A percentile compares a stretch with the other conserved stretches of the same genome.
These are phyloP conservation scores for Lissocephala sabroskyi DNA, from an alignment of 2,888 invertebrate genomes.

Conservation along the genomic window DNA sequence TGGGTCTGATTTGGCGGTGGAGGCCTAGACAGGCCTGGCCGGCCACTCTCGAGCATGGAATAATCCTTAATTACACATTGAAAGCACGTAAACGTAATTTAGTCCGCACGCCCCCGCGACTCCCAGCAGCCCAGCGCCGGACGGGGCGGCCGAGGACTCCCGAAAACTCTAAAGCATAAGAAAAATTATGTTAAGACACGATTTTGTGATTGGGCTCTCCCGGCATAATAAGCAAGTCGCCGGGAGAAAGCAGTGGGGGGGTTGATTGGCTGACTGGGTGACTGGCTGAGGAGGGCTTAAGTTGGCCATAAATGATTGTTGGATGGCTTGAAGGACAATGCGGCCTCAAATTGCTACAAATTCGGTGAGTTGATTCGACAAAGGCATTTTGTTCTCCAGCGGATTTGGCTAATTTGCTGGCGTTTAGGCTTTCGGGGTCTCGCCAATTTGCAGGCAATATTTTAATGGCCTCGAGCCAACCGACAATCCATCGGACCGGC, in stretches of 20 bases:
- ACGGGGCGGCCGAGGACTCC: too few species aligned
- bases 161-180: conserved; percentile 25
- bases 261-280: conserved; percentile 6
- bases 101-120: too few species aligned
- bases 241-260: not conserved
- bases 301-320: conserved; percentile 57
- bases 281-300: conserved; percentile 49
- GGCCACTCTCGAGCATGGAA: conserved; percentile 58
- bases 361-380: not conserved
- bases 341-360: conserved; percentile 1
- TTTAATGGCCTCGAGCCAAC: too few species aligned
- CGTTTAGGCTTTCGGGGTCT: too few species aligned
- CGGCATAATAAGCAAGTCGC: conserved; percentile 28
- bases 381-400: conserved; percentile 8
- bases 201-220: conserved; percentile 54
- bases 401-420: conserved; percentile 53
- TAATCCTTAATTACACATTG: conserved; percentile 63
- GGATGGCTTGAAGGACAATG: conserved; percentile 50
- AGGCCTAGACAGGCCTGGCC: conserved; percentile 46
- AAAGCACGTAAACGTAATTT: conserved; percentile 64
- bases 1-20: conserved; percentile 47
- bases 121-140: too few species aligned
- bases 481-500: too few species aligned
- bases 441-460: too few species aligned
- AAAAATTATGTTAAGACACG: conserved; percentile 60